Percentiles rank a stretch among this genome's conserved stretches.
phyloP scores from a whole-genome alignment of 92 coral and sea anemone genomes.

The Palythoa heliodiscus region DNA sequence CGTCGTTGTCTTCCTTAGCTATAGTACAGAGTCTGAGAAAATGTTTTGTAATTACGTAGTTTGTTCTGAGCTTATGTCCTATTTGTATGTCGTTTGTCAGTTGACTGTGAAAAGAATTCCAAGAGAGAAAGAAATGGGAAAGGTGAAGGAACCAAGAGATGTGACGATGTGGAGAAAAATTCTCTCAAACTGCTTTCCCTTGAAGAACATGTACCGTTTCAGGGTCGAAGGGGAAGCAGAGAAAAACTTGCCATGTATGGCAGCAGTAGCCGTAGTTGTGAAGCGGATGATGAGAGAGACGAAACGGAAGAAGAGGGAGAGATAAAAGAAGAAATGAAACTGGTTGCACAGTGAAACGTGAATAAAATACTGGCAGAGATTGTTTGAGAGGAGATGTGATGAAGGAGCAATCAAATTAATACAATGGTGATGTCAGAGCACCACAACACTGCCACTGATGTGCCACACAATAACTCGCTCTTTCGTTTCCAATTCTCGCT shows the following conservation, averaged over 20 bases:
- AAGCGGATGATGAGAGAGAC: slow-evolving; percentile 96
- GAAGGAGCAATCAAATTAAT: neutral
- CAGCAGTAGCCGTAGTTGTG: slow-evolving; percentile 97
- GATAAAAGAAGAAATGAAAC: slow-evolving; percentile 32
- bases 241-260: slow-evolving; percentile 62
- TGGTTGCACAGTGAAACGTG: slow-evolving; percentile 32
- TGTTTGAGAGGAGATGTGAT: neutral
- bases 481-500: neutral
- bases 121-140: slow-evolving; percentile 22
- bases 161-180: slow-evolving; percentile 39
- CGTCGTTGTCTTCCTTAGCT: no score
- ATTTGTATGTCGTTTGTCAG: neutral
- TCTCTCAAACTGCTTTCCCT: slow-evolving; percentile 38
- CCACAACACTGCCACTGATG: neutral
- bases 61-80: neutral
- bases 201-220: slow-evolving; percentile 21
- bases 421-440: neutral
- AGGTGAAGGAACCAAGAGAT: neutral
- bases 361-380: neutral
- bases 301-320: slow-evolving; percentile 53
- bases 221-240: slow-evolving; percentile 45
- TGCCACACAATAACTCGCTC: neutral
- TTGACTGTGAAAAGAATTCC: slow-evolving; percentile 34
- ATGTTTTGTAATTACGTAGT: no score
- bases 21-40: no score